Evolutionary conservation across 2,797 vertebrate species (phyloP).

Genomic region (Lindbergichthys nudifrons): DNA sequence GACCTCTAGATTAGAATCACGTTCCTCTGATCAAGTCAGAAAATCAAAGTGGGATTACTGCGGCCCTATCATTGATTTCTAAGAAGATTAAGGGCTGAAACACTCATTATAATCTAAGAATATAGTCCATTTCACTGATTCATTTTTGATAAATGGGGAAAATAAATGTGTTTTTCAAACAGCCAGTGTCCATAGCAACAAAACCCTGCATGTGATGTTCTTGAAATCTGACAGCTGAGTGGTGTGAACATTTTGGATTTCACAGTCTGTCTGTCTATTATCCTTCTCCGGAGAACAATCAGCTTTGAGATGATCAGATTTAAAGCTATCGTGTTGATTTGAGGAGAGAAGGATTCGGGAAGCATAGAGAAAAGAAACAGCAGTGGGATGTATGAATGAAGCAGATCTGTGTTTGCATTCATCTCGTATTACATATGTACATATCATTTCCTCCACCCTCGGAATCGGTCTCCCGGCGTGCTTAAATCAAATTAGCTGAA

Average conservation of each 20-base stretch:
- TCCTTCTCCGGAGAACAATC: constrained; percentile 50
- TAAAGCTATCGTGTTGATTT: constrained; percentile 39
- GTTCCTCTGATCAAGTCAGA: constrained; percentile 63
- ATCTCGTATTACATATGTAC: constrained; percentile 33
- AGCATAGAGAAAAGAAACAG: constrained; percentile 19
- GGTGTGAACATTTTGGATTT: constrained; percentile 74
- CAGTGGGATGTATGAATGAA: constrained; percentile 4
- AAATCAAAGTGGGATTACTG: constrained; percentile 76
- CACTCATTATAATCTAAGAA: constrained; percentile 71
- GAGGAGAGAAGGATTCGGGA: constrained; percentile 9
- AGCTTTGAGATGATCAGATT: constrained; percentile 54
- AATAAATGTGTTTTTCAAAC: constrained; percentile 41
- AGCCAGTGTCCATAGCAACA: constrained; percentile 82
- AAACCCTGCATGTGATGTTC: constrained; percentile 58
- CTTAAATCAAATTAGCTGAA: constrained; percentile 49
- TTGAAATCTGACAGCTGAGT: constrained; percentile 74
- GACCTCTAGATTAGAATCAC: constrained; percentile 72
- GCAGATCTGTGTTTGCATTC: constrained; percentile 38
- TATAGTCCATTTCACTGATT: constrained; percentile 65
- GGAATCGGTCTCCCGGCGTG: constrained; percentile 20
- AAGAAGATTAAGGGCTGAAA: constrained; percentile 72
- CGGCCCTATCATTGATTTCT: constrained; percentile 58
- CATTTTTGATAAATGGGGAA: constrained; percentile 65
- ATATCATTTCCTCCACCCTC: constrained; percentile 42
- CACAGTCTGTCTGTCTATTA: constrained; percentile 61